phyloP scores from a whole-genome alignment of 2,888 invertebrate species.

The Cistogaster globosa region DNA sequence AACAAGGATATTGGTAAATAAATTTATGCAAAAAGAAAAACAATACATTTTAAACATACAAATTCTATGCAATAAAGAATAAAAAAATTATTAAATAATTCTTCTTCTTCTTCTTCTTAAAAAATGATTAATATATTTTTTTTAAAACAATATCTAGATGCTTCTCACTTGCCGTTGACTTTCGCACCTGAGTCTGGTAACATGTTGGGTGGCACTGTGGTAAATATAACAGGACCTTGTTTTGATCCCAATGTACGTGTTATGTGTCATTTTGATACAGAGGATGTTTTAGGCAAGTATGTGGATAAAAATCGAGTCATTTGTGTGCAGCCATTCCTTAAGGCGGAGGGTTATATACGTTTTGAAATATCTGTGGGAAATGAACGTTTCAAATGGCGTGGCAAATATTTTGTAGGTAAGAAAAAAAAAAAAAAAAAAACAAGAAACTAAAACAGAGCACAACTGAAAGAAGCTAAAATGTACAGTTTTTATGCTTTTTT shows the following conservation, averaged over 20 bases:
- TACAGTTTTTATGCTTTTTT: background rate
- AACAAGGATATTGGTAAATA: slow-evolving; percentile 92
- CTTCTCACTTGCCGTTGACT: slow-evolving; percentile 90
- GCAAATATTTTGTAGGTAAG: slow-evolving; percentile 95
- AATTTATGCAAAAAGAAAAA: background rate
- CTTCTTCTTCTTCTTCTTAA: background rate
- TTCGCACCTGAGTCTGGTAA: slow-evolving; percentile 98
- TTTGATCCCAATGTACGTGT: slow-evolving; percentile 90
- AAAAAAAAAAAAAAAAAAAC: slow-evolving; percentile 68
- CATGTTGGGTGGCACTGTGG: slow-evolving; percentile 98
- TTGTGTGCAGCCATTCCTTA: slow-evolving; percentile 93
- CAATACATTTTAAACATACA: background rate
- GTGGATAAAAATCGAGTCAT: slow-evolving; percentile 92
- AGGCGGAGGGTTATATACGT: slow-evolving; percentile 94
- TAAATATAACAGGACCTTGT: slow-evolving; percentile 98
- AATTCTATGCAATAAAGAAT: background rate
- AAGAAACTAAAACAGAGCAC: background rate
- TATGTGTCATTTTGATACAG: slow-evolving; percentile 92
- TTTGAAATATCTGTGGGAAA: slow-evolving; percentile 93
- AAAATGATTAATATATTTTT: background rate
- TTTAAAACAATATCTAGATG: slow-evolving; percentile 84
- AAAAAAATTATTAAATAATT: slow-evolving; percentile 27
- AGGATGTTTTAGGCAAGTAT: slow-evolving; percentile 90
- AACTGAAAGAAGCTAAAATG: background rate
- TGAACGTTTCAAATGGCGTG: slow-evolving; percentile 93